Conservation (phyloP, 2,888 invertebrate genomes). For the Nephrotoma guestfalica region DNA sequence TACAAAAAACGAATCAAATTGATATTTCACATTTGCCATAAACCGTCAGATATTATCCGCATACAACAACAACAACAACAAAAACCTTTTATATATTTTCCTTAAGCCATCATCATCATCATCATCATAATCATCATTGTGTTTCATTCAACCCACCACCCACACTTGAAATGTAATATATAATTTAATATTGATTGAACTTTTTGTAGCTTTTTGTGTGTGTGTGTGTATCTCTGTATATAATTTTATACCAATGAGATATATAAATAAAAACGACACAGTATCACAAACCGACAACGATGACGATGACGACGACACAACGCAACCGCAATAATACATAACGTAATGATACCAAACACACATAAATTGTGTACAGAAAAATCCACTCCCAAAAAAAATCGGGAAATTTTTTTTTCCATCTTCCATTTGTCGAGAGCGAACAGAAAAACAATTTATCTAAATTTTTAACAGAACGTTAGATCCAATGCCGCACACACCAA, state of each 20-base stretch:
- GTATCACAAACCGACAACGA: background rate
- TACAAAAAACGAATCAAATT: background rate
- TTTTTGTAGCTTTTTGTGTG: background rate
- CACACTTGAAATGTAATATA: background rate
- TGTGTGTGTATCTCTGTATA: no score
- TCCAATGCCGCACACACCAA: background rate
- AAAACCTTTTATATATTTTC: background rate
- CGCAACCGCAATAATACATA: background rate
- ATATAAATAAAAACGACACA: background rate
- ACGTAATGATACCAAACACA: background rate
- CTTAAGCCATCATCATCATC: background rate
- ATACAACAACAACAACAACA: background rate
- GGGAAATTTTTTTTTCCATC: background rate
- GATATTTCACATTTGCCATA: background rate
- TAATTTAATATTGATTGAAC: background rate
- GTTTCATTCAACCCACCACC: background rate
- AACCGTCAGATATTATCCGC: background rate
- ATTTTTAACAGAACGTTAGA: background rate
- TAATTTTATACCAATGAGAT: background rate
- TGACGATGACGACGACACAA: background rate
- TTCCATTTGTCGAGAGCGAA: background rate
- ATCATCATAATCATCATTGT: background rate
- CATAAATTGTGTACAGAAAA: background rate
- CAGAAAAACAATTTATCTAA: background rate
- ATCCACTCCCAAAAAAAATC: background rate